phyloP scores from a whole-genome alignment of 1,140 invertebrate genomes.

The Drosophila pallidifrons region DNA sequence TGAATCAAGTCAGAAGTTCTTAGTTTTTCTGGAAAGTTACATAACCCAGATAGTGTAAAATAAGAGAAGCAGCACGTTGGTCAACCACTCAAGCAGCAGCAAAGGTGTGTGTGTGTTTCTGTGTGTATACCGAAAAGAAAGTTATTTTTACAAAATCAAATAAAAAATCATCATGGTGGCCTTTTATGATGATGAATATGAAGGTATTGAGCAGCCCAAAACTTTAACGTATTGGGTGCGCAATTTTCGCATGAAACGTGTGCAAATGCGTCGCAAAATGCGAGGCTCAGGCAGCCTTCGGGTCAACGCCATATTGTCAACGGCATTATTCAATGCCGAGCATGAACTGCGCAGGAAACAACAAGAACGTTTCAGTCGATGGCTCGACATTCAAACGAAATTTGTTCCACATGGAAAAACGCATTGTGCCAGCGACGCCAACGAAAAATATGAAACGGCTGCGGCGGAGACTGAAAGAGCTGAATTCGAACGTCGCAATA shows the following conservation, averaged over 20 bases:
- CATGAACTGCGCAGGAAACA: conserved; percentile 81
- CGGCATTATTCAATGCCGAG: conserved; percentile 73
- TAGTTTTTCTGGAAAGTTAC: conserved; percentile 35
- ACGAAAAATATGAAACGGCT: conserved; percentile 33
- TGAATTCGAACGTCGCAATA: conserved; percentile 62
- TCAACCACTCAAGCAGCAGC: conserved; percentile 37
- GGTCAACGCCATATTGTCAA: conserved; percentile 81
- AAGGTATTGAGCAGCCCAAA: conserved; percentile 61
- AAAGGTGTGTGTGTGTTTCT: conserved; percentile 70
- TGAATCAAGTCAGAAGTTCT: background rate
- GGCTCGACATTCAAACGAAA: conserved; percentile 78
- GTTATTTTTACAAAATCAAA: conserved; percentile 38
- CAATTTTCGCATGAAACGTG: conserved; percentile 80
- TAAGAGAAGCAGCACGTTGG: conserved; percentile 21
- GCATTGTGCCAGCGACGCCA: conserved; percentile 62
- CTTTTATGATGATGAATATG: conserved; percentile 62
- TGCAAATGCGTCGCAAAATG: conserved; percentile 83
- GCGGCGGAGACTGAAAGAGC: conserved; percentile 35
- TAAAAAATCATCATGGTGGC: conserved; percentile 60
- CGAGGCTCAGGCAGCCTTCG: conserved; percentile 72
- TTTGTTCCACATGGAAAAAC: conserved; percentile 68
- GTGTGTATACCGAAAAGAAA: conserved; percentile 53
- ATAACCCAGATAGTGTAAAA: conserved; percentile 32
- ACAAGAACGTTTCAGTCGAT: conserved; percentile 78
- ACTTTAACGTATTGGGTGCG: conserved; percentile 81